Evolutionary conservation across 1,140 invertebrate species (phyloP).

Genomic region (Ylistrum balloti): DNA sequence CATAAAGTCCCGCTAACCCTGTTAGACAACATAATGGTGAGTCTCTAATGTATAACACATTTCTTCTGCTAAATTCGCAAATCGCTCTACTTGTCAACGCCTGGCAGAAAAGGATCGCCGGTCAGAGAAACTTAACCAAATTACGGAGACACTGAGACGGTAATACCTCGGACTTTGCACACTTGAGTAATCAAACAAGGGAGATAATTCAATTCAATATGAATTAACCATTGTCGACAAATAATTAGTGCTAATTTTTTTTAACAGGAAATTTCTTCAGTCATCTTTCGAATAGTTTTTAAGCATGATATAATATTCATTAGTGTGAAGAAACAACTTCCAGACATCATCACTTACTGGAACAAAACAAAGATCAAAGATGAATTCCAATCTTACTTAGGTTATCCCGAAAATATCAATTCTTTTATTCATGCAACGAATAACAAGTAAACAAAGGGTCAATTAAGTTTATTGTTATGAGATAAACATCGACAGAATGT

Average conservation of each 20-base stretch:
- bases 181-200: conserved; percentile 8
- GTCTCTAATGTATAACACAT: conserved; percentile 12
- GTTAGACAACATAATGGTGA: neutral
- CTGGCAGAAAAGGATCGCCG: neutral
- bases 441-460: no score
- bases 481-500: no score
- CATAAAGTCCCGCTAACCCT: neutral
- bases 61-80: conserved; percentile 28
- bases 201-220: conserved; percentile 36
- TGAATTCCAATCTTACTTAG: no score
- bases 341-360: neutral
- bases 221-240: conserved; percentile 17
- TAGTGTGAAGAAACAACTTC: neutral
- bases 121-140: conserved; percentile 34
- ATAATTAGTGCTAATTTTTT: conserved; percentile 29
- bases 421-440: no score
- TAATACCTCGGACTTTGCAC: conserved; percentile 25
- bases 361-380: neutral
- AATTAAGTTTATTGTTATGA: no score
- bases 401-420: no score
- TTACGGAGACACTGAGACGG: neutral
- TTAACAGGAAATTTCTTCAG: conserved; percentile 30
- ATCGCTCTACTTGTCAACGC: conserved; percentile 8
- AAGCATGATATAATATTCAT: conserved; percentile 1
- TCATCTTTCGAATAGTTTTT: neutral